Evolutionary conservation across 2,113 vertebrate species (phyloP), one percentile per base, ranked within the genome.

Genomic region (Cepphus grylle): DNA sequence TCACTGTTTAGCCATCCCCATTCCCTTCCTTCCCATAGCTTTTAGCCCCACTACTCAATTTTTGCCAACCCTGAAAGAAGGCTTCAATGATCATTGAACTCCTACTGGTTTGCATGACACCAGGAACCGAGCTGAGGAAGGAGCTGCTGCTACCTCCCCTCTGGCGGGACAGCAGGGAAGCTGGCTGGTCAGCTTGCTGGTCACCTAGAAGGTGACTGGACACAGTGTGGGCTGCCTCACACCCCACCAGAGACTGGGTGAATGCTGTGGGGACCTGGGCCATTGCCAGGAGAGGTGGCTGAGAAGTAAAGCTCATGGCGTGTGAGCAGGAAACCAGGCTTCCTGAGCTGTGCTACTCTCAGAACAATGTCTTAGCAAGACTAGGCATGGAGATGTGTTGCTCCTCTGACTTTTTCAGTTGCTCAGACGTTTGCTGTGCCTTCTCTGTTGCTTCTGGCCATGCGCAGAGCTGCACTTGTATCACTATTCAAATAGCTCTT

Each of bases 191-290:
- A 55, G 32, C 22, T 74, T 67, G 22, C 43, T 84, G 45, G 45
- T 55, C 70, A 52, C 47, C 18, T n/a, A 26, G 50, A 22, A 30
- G 14, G 22, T 19, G 20, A 15, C n/a, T 19, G 29, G 27, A 34
- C 29, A 15, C 2, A 8, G 8, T 0, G 5, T 38, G 77, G 30
- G 15, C 45, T 73, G 30, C 3, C 6, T 65, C 27, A 65, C 2
- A 12, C 6, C 11, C 11, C 25, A 5, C 0, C 0, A 7, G 23
- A 12, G 58, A 27, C 45, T 47, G 74, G 8, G 13, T 53, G 38
- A 34, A 13, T 55, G 26, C 43, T 47, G 30, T 50, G n/a, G 58
- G 27, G 55, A n/a, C 25, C 38, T 11, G n/a, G 42, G 25, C 5
- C 74, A 25, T 15, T 62, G 13, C 47, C 11, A 34, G 27, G 32